Evolutionary conservation across 2,888 invertebrate genomes (phyloP).

Genomic region (Erebia palarica): DNA sequence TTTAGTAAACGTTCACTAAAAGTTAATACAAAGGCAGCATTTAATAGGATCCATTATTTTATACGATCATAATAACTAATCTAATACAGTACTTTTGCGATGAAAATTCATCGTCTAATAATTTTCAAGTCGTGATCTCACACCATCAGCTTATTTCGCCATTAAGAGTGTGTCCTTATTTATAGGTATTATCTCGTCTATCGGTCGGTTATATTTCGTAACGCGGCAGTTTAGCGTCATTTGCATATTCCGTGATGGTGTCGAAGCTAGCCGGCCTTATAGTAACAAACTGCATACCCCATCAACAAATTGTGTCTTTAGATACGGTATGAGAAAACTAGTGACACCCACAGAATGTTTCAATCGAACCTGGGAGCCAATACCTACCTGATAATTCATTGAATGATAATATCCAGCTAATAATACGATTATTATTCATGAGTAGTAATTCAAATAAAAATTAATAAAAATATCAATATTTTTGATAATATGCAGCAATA

Average conservation of each 20-base stretch:
- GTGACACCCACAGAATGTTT: slow-evolving; percentile 28
- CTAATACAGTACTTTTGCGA: slow-evolving; percentile 55
- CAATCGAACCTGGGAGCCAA: slow-evolving; percentile 14
- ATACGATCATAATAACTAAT: slow-evolving; percentile 43
- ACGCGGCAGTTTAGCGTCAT: slow-evolving; percentile 68
- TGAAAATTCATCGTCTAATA: slow-evolving; percentile 61
- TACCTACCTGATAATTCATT: not conserved
- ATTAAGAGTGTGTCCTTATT: slow-evolving; percentile 77
- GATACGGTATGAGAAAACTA: slow-evolving; percentile 26
- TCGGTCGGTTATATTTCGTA: slow-evolving; percentile 69
- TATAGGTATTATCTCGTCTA: slow-evolving; percentile 74
- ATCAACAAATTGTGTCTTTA: slow-evolving; percentile 34
- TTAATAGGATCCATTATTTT: slow-evolving; percentile 35
- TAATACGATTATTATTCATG: too few relatives aligned
- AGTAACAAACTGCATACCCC: slow-evolving; percentile 28
- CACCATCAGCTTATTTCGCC: slow-evolving; percentile 72
- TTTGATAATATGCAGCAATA: too few relatives aligned
- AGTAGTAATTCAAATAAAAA: too few relatives aligned
- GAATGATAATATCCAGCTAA: not conserved
- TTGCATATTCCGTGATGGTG: slow-evolving; percentile 73
- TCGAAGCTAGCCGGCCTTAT: slow-evolving; percentile 47
- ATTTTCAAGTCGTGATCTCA: slow-evolving; percentile 75
- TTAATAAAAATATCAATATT: too few relatives aligned
- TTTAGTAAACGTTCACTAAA: slow-evolving; percentile 18
- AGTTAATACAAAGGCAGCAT: slow-evolving; percentile 25